Base-by-base conservation (phyloP, 1,140 invertebrate genomes). In the Phymorhynchus buccinoides region DNA sequence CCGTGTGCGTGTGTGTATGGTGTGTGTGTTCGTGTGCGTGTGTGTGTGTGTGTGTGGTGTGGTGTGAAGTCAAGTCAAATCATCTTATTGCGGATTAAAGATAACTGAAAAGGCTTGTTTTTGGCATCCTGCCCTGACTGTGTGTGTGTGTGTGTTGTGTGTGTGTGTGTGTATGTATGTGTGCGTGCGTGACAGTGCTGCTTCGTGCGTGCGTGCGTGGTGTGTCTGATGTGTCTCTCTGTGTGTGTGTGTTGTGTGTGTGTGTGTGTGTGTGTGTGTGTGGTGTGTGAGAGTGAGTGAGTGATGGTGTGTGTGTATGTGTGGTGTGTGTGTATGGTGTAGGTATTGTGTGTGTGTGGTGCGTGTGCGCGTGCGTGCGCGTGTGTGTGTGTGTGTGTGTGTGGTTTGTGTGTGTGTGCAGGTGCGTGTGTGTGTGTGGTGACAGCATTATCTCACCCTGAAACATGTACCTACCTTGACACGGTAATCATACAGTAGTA, bases 1-100 rank as follows among this genome's bases (percentile, higher is more conserved):
- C n/a, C n/a, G n/a, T n/a, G n/a, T n/a, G n/a, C n/a, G 62, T 66
- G 62, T 66, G 62, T 66, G 62, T 66, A n/a, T 66, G n/a, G 62
- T 66, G 62, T 66, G 4, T 66, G 62, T 4, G 62, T 4, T 16
- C n/a, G 4, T 4, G 62, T 4, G 62, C 2, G 62, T 4, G 62
- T 4, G 62, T 66, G 62, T 66, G 62, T 66, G 62, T 66, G 62
- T 66, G 62, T 66, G 4, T 66, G 62, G 62, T 27, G 14, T 66
- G 27, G 7, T 66, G 14, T 27, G 27, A n/a, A n/a, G n/a, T n/a
- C n/a, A n/a, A n/a, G n/a, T n/a, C n/a, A n/a, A n/a, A n/a, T n/a
- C n/a, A n/a, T n/a, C n/a, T n/a, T n/a, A n/a, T n/a, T n/a, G n/a
- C n/a, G n/a, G n/a, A n/a, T n/a, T n/a, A n/a, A n/a, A n/a, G n/a